Evolutionary conservation across 2,797 vertebrate species (phyloP).

Genomic region (Phrynocephalus forsythii): DNA sequence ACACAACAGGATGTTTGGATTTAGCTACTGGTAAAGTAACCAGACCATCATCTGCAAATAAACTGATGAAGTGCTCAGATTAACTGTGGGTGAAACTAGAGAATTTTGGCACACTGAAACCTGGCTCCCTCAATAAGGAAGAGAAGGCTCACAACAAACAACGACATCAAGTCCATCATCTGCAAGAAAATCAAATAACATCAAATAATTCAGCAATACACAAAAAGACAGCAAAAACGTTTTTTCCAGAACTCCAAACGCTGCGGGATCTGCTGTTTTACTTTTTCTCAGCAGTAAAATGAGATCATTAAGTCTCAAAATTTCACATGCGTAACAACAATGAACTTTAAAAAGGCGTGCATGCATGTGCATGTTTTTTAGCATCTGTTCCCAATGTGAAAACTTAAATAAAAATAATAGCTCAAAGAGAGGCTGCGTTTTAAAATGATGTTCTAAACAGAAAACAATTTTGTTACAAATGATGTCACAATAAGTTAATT

Average conservation of each 20-base stretch:
- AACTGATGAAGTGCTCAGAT: background rate
- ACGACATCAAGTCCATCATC: background rate
- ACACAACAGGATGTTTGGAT: background rate
- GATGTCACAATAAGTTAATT: background rate
- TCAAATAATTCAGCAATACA: background rate
- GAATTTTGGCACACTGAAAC: background rate
- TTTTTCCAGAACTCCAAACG: constrained; percentile 50
- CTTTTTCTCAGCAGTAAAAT: constrained; percentile 63
- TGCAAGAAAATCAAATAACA: background rate
- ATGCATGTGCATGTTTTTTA: background rate
- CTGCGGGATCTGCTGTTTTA: constrained; percentile 59
- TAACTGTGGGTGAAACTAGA: background rate
- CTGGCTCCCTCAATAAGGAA: background rate
- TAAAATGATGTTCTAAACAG: background rate
- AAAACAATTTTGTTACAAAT: constrained; percentile 4
- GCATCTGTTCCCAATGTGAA: constrained; percentile 32
- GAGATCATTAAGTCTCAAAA: constrained; percentile 42
- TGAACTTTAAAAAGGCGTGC: constrained; percentile 51
- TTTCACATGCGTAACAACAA: constrained; percentile 41
- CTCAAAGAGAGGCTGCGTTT: background rate
- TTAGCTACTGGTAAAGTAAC: background rate
- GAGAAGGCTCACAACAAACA: background rate
- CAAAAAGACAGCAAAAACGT: constrained; percentile 44
- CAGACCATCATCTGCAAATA: background rate
- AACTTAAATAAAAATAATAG: background rate